Evolutionary conservation across 2,797 vertebrate genomes (phyloP).

Genomic region (Sebastes dallii): DNA sequence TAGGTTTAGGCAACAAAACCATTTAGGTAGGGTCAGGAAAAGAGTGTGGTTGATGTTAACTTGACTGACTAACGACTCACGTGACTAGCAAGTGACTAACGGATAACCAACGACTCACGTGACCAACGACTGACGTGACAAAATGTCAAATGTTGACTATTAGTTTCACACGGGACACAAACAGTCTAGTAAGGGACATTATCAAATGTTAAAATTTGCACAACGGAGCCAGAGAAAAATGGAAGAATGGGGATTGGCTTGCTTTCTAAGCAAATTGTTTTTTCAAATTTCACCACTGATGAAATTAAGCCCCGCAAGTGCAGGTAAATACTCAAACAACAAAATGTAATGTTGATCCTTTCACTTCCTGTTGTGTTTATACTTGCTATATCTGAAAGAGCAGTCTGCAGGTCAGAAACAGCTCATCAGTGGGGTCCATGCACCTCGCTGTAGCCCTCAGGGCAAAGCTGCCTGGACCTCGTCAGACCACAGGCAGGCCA

Average conservation of each 20-base stretch:
- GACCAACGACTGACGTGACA: too few relatives aligned
- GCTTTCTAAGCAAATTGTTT: not conserved
- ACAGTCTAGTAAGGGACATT: not conserved
- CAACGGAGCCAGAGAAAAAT: not conserved
- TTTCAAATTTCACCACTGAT: not conserved
- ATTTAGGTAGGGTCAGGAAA: too few relatives aligned
- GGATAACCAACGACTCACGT: too few relatives aligned
- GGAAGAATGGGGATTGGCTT: not conserved
- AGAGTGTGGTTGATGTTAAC: too few relatives aligned
- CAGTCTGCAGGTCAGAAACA: not conserved
- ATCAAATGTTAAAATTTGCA: not conserved
- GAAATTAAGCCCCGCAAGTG: not conserved
- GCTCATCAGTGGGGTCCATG: constrained; percentile 13
- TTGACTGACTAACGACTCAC: too few relatives aligned
- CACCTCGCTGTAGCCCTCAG: constrained; percentile 4
- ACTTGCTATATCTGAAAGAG: not conserved
- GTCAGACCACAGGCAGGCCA: constrained; percentile 16
- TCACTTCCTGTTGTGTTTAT: not conserved
- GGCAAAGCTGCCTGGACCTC: constrained; percentile 17
- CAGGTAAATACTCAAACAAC: not conserved
- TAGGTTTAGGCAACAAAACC: too few relatives aligned
- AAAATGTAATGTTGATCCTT: not conserved
- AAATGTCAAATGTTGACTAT: too few relatives aligned
- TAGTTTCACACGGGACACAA: too few relatives aligned
- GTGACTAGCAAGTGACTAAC: too few relatives aligned